Conservation (phyloP, 2,797 vertebrate species). For the Taeniopygia guttata region DNA sequence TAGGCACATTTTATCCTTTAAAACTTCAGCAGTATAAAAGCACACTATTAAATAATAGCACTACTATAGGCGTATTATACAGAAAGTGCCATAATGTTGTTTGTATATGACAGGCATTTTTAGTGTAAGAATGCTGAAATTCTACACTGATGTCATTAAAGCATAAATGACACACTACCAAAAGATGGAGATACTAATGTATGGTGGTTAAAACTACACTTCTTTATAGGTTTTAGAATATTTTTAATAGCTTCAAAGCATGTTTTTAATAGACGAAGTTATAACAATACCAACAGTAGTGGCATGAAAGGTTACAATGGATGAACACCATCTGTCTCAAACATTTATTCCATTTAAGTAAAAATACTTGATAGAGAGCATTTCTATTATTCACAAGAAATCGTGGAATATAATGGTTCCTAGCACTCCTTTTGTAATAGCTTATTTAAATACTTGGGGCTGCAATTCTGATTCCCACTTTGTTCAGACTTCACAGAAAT, state of each 20-base stretch:
- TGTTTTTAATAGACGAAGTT: constrained; percentile 71
- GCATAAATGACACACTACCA: constrained; percentile 60
- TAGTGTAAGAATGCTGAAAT: constrained; percentile 70
- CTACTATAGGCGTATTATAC: constrained; percentile 66
- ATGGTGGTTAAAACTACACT: constrained; percentile 57
- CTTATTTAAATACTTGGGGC: constrained; percentile 77
- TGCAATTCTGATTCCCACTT: constrained; percentile 75
- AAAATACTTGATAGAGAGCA: constrained; percentile 74
- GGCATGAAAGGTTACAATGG: constrained; percentile 70
- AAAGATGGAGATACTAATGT: constrained; percentile 61
- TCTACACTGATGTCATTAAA: constrained; percentile 66
- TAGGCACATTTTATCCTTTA: constrained; percentile 59
- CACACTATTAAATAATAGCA: constrained; percentile 58
- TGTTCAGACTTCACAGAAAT: constrained; percentile 71
- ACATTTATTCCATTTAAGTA: constrained; percentile 77
- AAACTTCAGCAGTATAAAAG: constrained; percentile 66
- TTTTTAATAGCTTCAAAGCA: constrained; percentile 64
- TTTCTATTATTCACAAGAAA: constrained; percentile 76
- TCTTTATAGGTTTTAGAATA: constrained; percentile 66
- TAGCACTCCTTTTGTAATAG: constrained; percentile 74
- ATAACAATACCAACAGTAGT: constrained; percentile 66
- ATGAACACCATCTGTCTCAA: constrained; percentile 71
- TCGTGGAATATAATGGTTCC: constrained; percentile 75
- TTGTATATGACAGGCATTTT: constrained; percentile 73
- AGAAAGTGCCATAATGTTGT: constrained; percentile 71